A percentile compares a stretch with the other conserved stretches of the same genome.
Conservation (phyloP, 2,797 vertebrate genomes). For the Urosaurus nigricauda region DNA sequence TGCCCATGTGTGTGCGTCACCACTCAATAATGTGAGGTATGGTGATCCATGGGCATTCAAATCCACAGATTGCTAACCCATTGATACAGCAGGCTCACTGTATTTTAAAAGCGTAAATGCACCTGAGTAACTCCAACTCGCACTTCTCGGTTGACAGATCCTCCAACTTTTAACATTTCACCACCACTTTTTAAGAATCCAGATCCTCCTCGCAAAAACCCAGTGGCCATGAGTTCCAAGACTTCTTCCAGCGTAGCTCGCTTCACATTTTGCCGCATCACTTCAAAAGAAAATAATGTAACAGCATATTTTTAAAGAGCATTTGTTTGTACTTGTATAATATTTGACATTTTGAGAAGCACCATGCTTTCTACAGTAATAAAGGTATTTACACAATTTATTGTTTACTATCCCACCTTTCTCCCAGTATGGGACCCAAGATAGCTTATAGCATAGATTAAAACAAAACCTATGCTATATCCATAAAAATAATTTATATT, state of each 20-base stretch:
- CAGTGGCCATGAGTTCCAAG: slow-evolving; percentile 96
- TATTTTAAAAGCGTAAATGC: slow-evolving; percentile 58
- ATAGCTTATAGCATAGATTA: too few relatives aligned
- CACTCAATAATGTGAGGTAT: too few relatives aligned
- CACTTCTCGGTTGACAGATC: slow-evolving; percentile 97
- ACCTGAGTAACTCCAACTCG: slow-evolving; percentile 99
- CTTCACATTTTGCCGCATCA: slow-evolving; percentile 99
- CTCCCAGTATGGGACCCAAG: too few relatives aligned
- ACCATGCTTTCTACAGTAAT: not conserved
- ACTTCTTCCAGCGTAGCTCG: slow-evolving; percentile 96
- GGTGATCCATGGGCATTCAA: too few relatives aligned
- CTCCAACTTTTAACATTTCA: slow-evolving; percentile 98
- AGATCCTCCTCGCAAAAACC: slow-evolving; percentile 95
- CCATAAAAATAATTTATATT: too few relatives aligned
- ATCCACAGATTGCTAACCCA: too few relatives aligned
- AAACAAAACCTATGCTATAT: too few relatives aligned
- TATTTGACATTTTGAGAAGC: not conserved
- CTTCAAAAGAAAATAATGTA: slow-evolving; percentile 75
- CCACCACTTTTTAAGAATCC: slow-evolving; percentile 98
- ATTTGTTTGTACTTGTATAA: not conserved
- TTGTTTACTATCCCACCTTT: too few relatives aligned
- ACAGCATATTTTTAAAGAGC: slow-evolving; percentile 7
- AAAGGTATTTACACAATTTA: not conserved
- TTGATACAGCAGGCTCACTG: too few relatives aligned
- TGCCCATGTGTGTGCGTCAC: too few relatives aligned